Conservation (phyloP, 2,888 invertebrate species). For the Melinopterus prodromus region DNA sequence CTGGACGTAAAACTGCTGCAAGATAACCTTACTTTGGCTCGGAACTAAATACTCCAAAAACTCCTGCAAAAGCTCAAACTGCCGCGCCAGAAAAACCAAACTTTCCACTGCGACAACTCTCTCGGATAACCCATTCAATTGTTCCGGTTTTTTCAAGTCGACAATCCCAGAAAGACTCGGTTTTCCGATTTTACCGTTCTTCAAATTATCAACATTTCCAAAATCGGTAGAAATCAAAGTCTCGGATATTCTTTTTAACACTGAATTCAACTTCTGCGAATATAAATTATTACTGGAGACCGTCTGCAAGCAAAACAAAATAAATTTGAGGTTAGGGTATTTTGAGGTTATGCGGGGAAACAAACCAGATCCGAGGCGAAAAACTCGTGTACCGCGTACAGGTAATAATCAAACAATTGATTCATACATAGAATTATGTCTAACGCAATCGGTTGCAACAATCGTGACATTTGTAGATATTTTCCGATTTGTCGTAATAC, state of each 20-base stretch:
- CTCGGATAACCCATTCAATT: slow-evolving; percentile 83
- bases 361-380: slow-evolving; percentile 79
- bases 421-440: slow-evolving; percentile 92
- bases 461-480: slow-evolving; percentile 91
- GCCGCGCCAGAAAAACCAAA: slow-evolving; percentile 86
- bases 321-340: slow-evolving; percentile 26
- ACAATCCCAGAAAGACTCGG: slow-evolving; percentile 70
- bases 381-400: slow-evolving; percentile 86
- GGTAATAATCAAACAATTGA: slow-evolving; percentile 93
- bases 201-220: slow-evolving; percentile 48
- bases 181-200: slow-evolving; percentile 61
- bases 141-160: slow-evolving; percentile 73
- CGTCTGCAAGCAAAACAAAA: slow-evolving; percentile 58
- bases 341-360: background rate
- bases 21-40: slow-evolving; percentile 70
- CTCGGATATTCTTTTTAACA: slow-evolving; percentile 80
- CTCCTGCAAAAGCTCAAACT: slow-evolving; percentile 83
- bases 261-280: slow-evolving; percentile 74
- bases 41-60: slow-evolving; percentile 87
- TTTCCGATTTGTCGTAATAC: slow-evolving; percentile 89
- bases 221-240: slow-evolving; percentile 67
- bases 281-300: slow-evolving; percentile 65
- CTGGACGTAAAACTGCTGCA: slow-evolving; percentile 77
- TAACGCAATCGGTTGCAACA: slow-evolving; percentile 87
- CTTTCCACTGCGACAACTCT: slow-evolving; percentile 94